phyloP scores from a whole-genome alignment of 2,888 invertebrate genomes.

The Caenorhabditis zanzibari region DNA sequence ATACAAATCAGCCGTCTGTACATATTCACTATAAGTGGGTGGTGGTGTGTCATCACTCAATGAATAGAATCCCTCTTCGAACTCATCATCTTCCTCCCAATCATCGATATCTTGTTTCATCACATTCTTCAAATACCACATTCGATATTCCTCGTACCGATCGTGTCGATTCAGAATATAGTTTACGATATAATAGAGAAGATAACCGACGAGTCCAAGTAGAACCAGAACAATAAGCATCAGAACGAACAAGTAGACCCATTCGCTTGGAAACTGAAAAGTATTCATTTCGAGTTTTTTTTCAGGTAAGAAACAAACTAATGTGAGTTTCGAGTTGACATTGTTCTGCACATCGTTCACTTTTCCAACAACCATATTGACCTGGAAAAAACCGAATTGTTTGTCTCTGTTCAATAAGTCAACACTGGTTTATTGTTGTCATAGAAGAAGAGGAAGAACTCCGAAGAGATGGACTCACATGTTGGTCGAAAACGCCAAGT shows the following conservation, averaged over 20 bases:
- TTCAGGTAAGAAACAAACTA: constrained; percentile 33
- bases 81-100: constrained; percentile 57
- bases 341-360: constrained; percentile 54
- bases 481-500: constrained; percentile 60
- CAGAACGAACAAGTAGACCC: constrained; percentile 66
- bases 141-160: constrained; percentile 54
- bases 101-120: constrained; percentile 55
- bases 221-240: constrained; percentile 59
- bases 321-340: constrained; percentile 43
- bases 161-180: constrained; percentile 54
- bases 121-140: constrained; percentile 66
- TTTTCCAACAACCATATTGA: constrained; percentile 45
- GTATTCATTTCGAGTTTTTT: background rate
- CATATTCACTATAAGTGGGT: constrained; percentile 70
- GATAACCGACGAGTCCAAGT: constrained; percentile 57
- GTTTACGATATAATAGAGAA: constrained; percentile 57
- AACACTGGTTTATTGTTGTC: constrained; percentile 10
- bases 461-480: constrained; percentile 29
- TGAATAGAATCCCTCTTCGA: constrained; percentile 55
- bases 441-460: background rate
- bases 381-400: constrained; percentile 33
- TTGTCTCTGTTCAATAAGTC: constrained; percentile 10
- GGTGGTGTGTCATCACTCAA: constrained; percentile 69
- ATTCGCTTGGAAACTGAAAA: constrained; percentile 66
- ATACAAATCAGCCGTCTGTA: constrained; percentile 68